Conservation (phyloP, 2,888 invertebrate species). For the Drosophila hamatofila region DNA sequence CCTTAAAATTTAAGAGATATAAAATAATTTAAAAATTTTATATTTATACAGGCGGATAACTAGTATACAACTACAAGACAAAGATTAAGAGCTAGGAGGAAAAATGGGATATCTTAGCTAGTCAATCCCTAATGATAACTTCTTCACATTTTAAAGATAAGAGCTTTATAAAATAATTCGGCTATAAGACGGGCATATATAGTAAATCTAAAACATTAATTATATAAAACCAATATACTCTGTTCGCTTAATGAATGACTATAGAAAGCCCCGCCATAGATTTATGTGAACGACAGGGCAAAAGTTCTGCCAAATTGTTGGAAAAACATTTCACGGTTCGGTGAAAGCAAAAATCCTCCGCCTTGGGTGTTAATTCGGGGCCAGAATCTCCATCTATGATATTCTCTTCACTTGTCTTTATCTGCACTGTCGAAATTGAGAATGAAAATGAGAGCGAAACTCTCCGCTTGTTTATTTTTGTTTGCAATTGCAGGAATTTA, state of each 20-base stretch:
- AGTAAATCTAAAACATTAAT: no score
- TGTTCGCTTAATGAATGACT: neutral
- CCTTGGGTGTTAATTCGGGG: slow-evolving; percentile 73
- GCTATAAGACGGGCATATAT: no score
- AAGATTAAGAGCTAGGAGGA: no score
- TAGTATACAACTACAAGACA: no score
- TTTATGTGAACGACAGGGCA: slow-evolving; percentile 48
- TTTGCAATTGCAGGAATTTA: slow-evolving; percentile 72
- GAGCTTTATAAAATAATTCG: no score
- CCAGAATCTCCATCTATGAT: slow-evolving; percentile 45
- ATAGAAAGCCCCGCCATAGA: slow-evolving; percentile 29
- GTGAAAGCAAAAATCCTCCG: slow-evolving; percentile 52
- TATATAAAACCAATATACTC: neutral
- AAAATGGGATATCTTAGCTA: no score
- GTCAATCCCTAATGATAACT: no score
- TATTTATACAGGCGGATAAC: no score
- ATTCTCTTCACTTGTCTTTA: slow-evolving; percentile 19
- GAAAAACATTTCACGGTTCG: slow-evolving; percentile 71
- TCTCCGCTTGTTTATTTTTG: slow-evolving; percentile 49
- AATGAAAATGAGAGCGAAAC: slow-evolving; percentile 23
- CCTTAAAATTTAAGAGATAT: neutral
- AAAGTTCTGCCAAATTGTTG: slow-evolving; percentile 68
- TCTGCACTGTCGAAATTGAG: slow-evolving; percentile 19
- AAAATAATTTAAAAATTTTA: no score
- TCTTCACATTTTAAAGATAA: no score